phyloP scores from a whole-genome alignment of 2,797 vertebrate genomes.

The Sebastes melanostomus region DNA sequence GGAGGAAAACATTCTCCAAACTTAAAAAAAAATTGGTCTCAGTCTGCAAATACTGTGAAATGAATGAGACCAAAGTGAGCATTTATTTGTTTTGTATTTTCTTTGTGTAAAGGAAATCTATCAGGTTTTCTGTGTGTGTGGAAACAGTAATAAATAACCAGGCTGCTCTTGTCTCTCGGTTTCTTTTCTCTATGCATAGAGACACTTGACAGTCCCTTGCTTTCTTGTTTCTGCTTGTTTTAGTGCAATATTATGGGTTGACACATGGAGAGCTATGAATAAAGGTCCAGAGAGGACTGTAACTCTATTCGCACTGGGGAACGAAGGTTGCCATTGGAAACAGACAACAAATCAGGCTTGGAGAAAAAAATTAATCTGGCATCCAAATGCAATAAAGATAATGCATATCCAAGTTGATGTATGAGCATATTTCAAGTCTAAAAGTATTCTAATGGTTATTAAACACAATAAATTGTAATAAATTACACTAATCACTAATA shows the following conservation, averaged over 20 bases:
- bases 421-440: neutral
- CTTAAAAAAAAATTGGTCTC: neutral
- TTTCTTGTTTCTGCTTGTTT: neutral
- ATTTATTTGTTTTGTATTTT: neutral
- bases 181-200: neutral
- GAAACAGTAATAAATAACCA: constrained; percentile 4
- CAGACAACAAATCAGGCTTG: neutral
- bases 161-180: neutral
- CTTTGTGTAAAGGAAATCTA: neutral
- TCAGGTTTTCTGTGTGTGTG: neutral
- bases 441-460: neutral
- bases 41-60: constrained; percentile 3
- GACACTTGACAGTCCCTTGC: neutral
- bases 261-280: neutral
- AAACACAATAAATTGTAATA: neutral
- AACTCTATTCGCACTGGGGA: neutral
- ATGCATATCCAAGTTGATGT: neutral
- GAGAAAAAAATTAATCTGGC: neutral
- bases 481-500: neutral
- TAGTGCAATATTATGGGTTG: neutral
- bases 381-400: neutral
- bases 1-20: neutral
- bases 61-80: neutral
- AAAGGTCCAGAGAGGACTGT: neutral
- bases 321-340: constrained; percentile 19